These are phyloP conservation scores for Venusia cambrica DNA, from an alignment of 2,888 invertebrate genomes.

Conservation along the genomic window DNA sequence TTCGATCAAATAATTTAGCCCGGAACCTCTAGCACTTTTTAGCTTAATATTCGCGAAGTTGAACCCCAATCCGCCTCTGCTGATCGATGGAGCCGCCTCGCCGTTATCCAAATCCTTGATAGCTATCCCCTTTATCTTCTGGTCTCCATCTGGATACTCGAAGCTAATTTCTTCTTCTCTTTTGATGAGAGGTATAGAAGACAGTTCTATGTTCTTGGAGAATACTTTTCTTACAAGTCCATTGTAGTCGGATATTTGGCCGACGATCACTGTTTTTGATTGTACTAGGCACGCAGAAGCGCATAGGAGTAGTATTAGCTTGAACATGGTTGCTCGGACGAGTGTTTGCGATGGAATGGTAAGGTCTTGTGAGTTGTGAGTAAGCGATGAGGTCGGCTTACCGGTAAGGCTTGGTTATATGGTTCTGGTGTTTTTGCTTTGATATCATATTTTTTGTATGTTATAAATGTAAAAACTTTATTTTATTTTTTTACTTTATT, in stretches of 20 bases:
- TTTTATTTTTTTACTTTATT: too few species aligned
- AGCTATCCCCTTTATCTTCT: conserved; percentile 67
- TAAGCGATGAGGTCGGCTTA: conserved; percentile 9
- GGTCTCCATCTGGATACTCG: conserved; percentile 49
- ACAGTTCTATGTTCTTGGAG: conserved; percentile 42
- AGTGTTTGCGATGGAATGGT: conserved; percentile 11
- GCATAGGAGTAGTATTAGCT: conserved; percentile 39
- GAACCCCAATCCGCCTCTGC: conserved; percentile 63
- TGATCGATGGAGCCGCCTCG: conserved; percentile 60
- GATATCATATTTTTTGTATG: too few species aligned
- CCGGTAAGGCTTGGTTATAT: conserved; percentile 12
- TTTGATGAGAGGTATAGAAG: conserved; percentile 50
- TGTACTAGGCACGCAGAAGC: conserved; percentile 37
- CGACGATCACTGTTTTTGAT: conserved; percentile 53
- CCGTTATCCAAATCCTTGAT: conserved; percentile 66
- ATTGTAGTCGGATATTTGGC: conserved; percentile 50
- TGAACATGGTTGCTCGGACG: conserved; percentile 39
- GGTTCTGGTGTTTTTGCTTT: conserved; percentile 3
- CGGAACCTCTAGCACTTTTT: conserved; percentile 66
- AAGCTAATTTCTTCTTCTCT: conserved; percentile 53
- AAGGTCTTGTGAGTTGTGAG: conserved; percentile 3
- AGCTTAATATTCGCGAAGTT: conserved; percentile 61
- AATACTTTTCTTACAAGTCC: conserved; percentile 52
- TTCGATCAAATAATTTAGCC: conserved; percentile 57
- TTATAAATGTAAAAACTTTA: too few species aligned